Evolutionary conservation across 2,888 invertebrate genomes (phyloP).

Genomic region (Axea sp.): DNA sequence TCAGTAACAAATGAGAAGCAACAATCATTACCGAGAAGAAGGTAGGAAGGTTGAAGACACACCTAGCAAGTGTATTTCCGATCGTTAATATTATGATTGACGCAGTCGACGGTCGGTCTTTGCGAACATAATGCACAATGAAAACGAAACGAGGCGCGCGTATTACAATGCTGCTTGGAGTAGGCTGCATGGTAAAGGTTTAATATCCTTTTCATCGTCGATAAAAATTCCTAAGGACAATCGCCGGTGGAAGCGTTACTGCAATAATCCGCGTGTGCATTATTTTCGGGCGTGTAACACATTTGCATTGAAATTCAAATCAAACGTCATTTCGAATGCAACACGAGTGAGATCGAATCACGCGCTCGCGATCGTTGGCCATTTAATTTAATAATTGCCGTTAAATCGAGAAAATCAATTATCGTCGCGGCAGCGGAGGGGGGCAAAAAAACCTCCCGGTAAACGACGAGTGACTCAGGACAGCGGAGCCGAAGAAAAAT

Average conservation of each 20-base stretch:
- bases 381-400: no score
- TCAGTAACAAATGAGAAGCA: constrained; percentile 31
- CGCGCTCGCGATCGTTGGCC: no score
- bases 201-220: constrained; percentile 19
- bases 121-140: constrained; percentile 46
- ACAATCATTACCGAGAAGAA: constrained; percentile 29
- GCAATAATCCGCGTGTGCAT: constrained; percentile 16
- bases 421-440: no score
- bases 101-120: constrained; percentile 34
- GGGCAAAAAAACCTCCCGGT: no score
- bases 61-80: constrained; percentile 51
- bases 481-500: constrained; percentile 1
- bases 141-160: constrained; percentile 31
- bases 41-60: constrained; percentile 44
- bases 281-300: constrained; percentile 4
- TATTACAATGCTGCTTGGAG: constrained; percentile 29
- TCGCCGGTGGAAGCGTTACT: constrained; percentile 15
- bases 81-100: constrained; percentile 53
- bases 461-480: no score
- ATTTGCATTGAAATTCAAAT: constrained; percentile 35
- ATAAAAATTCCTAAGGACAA: constrained; percentile 18
- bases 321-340: not conserved
- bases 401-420: constrained; percentile 1
- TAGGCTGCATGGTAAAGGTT: constrained; percentile 40
- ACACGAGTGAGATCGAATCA: no score